Conservation (phyloP, 2,113 vertebrate genomes). For the Cichladusa arquata region DNA sequence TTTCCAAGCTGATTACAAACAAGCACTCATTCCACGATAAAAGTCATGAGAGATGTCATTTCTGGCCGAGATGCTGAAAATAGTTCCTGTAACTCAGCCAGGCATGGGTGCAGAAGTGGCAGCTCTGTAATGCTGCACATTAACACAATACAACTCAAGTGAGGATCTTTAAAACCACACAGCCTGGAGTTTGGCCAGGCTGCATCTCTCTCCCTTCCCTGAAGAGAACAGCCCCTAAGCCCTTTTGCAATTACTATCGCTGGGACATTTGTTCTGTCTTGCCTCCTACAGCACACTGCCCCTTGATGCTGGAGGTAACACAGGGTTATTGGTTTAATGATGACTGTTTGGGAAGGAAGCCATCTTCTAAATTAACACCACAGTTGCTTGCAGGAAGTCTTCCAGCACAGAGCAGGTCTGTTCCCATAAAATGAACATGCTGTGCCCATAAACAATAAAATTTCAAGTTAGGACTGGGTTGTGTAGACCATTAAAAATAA, state of each 20-base stretch:
- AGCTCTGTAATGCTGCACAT: background rate
- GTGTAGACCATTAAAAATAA: background rate
- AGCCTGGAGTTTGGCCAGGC: conserved; percentile 9
- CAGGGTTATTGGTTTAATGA: conserved; percentile 43
- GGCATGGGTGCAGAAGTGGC: conserved; percentile 25
- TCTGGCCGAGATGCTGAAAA: conserved; percentile 1
- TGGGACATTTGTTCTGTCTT: conserved; percentile 54
- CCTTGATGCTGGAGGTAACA: conserved; percentile 35
- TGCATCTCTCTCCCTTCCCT: background rate
- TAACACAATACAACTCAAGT: background rate
- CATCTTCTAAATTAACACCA: conserved; percentile 44
- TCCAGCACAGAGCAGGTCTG: conserved; percentile 45
- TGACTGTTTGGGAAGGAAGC: conserved; percentile 51
- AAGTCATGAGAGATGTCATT: background rate
- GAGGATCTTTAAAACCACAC: conserved; percentile 1
- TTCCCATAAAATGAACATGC: conserved; percentile 38
- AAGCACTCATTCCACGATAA: background rate
- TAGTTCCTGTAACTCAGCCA: background rate
- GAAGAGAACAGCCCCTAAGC: conserved; percentile 39
- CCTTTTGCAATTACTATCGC: background rate
- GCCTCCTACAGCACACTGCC: conserved; percentile 22
- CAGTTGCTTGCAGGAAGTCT: background rate
- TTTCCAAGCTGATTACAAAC: conserved; percentile 10
- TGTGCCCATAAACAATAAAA: conserved; percentile 27
- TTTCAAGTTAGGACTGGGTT: background rate